Evolutionary conservation across 2,797 vertebrate species (phyloP).

Genomic region (Myotis vivesi): DNA sequence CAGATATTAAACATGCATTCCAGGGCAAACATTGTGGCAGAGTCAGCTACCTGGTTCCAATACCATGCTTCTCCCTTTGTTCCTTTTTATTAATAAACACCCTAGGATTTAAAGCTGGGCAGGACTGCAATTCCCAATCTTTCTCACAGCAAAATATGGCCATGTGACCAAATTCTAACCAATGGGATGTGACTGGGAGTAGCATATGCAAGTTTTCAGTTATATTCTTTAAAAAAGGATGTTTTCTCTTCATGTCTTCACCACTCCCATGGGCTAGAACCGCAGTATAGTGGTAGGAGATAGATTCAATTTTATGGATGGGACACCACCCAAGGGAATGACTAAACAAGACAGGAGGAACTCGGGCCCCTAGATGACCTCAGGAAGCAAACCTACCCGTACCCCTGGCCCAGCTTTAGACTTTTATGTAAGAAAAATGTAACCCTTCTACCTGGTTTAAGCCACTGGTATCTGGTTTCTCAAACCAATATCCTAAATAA

Average conservation of each 20-base stretch:
- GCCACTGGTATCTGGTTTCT: not conserved
- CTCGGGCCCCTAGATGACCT: not conserved
- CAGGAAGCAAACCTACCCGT: not conserved
- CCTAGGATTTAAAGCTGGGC: not conserved
- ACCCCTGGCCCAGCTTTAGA: not conserved
- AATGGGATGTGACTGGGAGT: not conserved
- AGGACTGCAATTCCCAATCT: not conserved
- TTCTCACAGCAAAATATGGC: not conserved
- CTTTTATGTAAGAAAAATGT: not conserved
- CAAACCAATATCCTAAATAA: slow-evolving; percentile 2
- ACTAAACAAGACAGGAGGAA: not conserved
- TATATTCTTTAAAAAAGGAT: not conserved
- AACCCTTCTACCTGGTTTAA: not conserved
- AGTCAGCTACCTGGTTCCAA: not conserved
- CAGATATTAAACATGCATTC: not conserved
- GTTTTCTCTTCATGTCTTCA: not conserved
- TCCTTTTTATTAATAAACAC: not conserved
- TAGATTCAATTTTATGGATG: not conserved
- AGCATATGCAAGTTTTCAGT: not conserved
- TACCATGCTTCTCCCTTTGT: not conserved
- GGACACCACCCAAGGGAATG: not conserved
- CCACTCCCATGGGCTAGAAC: not conserved
- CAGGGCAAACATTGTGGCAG: not conserved
- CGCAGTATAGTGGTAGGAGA: not conserved
- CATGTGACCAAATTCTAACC: not conserved